Conservation (phyloP, 2,113 vertebrate genomes). For the Ploceus nigricollis region DNA sequence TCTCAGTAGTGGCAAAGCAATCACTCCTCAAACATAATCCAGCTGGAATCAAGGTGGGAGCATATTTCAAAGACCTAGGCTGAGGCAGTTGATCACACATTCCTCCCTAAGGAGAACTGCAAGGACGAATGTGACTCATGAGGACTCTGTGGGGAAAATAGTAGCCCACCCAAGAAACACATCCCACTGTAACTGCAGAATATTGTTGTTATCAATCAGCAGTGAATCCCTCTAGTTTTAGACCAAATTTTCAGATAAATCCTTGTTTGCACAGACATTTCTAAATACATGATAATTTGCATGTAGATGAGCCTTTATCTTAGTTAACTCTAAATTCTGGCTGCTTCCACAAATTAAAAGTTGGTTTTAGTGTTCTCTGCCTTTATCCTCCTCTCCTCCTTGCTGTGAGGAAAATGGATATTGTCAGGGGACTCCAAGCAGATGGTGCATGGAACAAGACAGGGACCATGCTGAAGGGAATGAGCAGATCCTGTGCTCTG, state of each 20-base stretch:
- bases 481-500: not conserved
- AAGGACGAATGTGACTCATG: not conserved
- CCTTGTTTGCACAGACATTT: not conserved
- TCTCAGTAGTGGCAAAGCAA: not conserved
- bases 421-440: not conserved
- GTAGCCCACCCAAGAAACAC: not conserved
- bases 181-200: not conserved
- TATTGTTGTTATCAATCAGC: not conserved
- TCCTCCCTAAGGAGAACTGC: not conserved
- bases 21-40: not conserved
- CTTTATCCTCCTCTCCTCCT: not conserved
- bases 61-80: not conserved
- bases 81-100: not conserved
- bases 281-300: not conserved
- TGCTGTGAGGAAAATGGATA: not conserved
- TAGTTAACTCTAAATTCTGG: not conserved
- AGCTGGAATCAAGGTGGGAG: not conserved
- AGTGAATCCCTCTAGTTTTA: not conserved
- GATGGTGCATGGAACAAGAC: not conserved
- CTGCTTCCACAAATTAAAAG: not conserved
- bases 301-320: not conserved
- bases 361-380: not conserved
- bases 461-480: not conserved
- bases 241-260: not conserved
- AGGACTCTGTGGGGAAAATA: not conserved